Base-by-base conservation (phyloP, 2,888 invertebrate species). In the Nephrotoma flavescens region DNA sequence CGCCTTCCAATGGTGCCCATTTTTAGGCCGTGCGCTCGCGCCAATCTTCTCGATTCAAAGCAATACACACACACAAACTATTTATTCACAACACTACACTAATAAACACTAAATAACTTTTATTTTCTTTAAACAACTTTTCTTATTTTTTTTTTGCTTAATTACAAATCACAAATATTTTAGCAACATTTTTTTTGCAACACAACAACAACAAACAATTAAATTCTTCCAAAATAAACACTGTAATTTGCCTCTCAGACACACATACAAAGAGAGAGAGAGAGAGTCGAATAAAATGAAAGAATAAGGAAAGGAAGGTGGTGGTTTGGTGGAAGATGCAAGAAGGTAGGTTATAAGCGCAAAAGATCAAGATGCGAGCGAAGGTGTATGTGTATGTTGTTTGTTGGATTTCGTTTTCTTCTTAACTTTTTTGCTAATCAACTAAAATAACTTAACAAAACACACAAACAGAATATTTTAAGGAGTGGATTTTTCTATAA, bases 1-100 rank as follows among this genome's bases (percentile, higher is more conserved):
- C 91, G 90, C 87, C 91, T 91, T 89, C 91, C 91, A 91, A 91
- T 91, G 87, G 84, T 84, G 41, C 84, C 84, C 84, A 84, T 84
- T 84, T 84, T 84, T 71, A 31, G 71, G 71, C 71, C 9, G 71
- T 11, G 31, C 71, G 31, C 31, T 31, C 31, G 31, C 19, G 9
- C 71, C 7, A 71, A 71, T 71, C 4, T 47, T 31, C 31, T 9
- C 19, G 7, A 19, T 47, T 31, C 31, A 31, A 31, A 31, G 31
- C 31, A 31, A 31, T 6, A 31, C 71, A 71, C 71, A 71, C 71
- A 31, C 71, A 71, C 71, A 31, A 71, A 15, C n/a, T 11, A 57
- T 57, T 57, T 15, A 15, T 57, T 57, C 52, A 57, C 52, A 9
- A 71, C 71, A 31, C 19, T 71, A 47, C 12, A 71, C 71, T 31